Percentiles rank a stretch among this genome's conserved stretches.
phyloP scores from a whole-genome alignment of 2,888 invertebrate species.

The Gisinianus flammeolus region DNA sequence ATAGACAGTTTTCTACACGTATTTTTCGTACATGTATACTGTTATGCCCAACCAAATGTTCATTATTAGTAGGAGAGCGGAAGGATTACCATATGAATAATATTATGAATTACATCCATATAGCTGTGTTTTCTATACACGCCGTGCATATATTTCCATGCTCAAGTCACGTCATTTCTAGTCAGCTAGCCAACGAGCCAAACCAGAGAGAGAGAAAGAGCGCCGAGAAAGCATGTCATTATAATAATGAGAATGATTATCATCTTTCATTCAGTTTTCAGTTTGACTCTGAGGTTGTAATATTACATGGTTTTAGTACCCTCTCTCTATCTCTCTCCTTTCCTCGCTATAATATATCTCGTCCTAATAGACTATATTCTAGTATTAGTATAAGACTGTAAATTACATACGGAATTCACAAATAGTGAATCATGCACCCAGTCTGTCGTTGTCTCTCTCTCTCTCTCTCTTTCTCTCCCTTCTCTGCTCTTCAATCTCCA shows the following conservation, averaged over 20 bases:
- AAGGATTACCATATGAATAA: not conserved
- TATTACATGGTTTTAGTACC: slow-evolving; percentile 21
- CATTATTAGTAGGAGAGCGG: not conserved
- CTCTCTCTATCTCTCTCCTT: not conserved
- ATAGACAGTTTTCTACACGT: not conserved
- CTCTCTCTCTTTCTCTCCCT: no score
- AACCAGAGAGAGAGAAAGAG: slow-evolving; percentile 8
- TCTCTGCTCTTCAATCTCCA: no score
- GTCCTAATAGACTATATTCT: no score
- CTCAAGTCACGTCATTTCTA: slow-evolving; percentile 49
- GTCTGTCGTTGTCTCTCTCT: no score
- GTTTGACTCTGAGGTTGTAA: slow-evolving; percentile 28
- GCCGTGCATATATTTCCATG: not conserved
- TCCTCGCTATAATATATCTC: not conserved
- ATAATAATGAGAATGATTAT: slow-evolving; percentile 59
- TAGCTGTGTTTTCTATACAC: not conserved
- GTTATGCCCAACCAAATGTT: not conserved
- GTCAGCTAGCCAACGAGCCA: not conserved
- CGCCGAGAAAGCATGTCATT: slow-evolving; percentile 58
- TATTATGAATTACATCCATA: not conserved
- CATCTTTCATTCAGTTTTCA: slow-evolving; percentile 50
- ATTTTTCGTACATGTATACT: not conserved
- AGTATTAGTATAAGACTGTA: no score
- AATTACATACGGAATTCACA: no score
- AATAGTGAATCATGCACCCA: no score